Base-by-base conservation (phyloP, 2,888 invertebrate genomes). In the Notodonta ziczac region DNA sequence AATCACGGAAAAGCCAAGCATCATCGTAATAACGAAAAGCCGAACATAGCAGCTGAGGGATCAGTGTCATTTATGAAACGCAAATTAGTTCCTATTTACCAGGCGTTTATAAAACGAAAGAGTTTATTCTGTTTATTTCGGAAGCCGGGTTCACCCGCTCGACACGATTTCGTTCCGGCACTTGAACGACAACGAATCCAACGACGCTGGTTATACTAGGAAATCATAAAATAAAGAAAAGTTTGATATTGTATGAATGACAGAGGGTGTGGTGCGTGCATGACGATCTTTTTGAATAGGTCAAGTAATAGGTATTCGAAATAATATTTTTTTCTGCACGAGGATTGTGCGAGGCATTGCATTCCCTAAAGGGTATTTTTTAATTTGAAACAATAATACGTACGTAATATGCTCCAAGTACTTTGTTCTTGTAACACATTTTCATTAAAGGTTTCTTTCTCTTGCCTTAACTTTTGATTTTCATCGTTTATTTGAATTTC, bases 381-480 rank as follows among this genome's bases (percentile, higher is more conserved):
- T 35, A 0, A 35, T 35, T 35, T 35, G 12, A 42, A 10, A n/a
- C 44, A 55, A 40, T 50, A 46, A 52, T 7, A 77, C 83, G 78
- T 72, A 84, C 84, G 67, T 7, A 84, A 68, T 50, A 74, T 63
- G 55, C 69, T 77, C 76, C 76, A 83, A 14, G 69, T 61, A 62
- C 70, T 77, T 48, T 60, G 53, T 57, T 74, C 69, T 7, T 67
- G 61, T 67, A 60, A 14, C 48, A 57, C 52, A 39, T 57, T 59
- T 60, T 57, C 35, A 5, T 56, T 52, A 13, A 7, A 9, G 48
- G 46, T 60, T 10, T 62, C 57, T 7, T 69, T 48, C 50, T 66
- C 66, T 57, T 69, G 40, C 13, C 65, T 64, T 39, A 72, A 62
- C 56, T 77, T 74, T 67, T 80, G 72, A 13, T 72, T 76, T 72